Evolutionary conservation across 2,888 invertebrate genomes (phyloP).

Genomic region (Chouioia cunea): DNA sequence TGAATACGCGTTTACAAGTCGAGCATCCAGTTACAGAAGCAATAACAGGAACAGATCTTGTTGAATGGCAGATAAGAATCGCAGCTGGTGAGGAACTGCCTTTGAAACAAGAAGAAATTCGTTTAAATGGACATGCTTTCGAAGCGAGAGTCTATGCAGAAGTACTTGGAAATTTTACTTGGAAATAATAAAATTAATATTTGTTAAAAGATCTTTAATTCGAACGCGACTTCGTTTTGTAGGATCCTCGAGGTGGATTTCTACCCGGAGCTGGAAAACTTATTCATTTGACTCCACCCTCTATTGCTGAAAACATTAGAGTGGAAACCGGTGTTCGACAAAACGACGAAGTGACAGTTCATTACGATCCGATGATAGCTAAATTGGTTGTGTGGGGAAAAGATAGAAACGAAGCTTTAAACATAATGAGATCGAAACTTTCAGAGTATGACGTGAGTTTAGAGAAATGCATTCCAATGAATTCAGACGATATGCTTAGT

Average conservation of each 20-base stretch:
- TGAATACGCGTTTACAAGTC: conserved; percentile 97
- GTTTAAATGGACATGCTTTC: conserved; percentile 88
- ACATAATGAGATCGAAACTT: conserved; percentile 80
- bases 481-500: background rate
- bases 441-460: conserved; percentile 85
- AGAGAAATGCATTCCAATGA: conserved; percentile 7
- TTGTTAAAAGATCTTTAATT: conserved; percentile 11
- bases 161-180: conserved; percentile 50
- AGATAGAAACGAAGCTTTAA: conserved; percentile 84
- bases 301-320: conserved; percentile 76
- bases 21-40: conserved; percentile 98
- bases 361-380: conserved; percentile 99
- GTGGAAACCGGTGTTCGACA: conserved; percentile 91
- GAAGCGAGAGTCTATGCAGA: conserved; percentile 98
- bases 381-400: conserved; percentile 97
- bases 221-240: conserved; percentile 21
- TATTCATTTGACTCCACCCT: conserved; percentile 81
- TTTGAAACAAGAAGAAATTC: conserved; percentile 82
- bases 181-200: background rate
- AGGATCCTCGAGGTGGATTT: conserved; percentile 83
- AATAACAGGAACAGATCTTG: conserved; percentile 95
- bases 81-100: conserved; percentile 92
- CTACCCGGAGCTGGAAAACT: conserved; percentile 94
- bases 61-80: conserved; percentile 96
- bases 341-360: conserved; percentile 96